Base-by-base conservation (phyloP, 2,797 vertebrate species). In the Mus spretus region DNA sequence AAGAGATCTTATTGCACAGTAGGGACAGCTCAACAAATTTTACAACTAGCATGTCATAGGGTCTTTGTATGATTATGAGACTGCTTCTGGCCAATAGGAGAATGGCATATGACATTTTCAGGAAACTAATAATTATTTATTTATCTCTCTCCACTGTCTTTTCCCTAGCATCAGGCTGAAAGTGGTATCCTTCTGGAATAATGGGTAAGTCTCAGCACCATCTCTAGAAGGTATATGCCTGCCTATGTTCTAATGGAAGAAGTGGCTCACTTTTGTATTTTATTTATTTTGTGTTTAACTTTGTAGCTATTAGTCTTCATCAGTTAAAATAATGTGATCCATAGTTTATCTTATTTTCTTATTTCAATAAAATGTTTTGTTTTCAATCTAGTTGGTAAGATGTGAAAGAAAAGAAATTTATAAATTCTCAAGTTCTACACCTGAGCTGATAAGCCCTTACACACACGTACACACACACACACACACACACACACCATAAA, bases 251-350 rank as follows among this genome's bases (percentile, higher is more conserved):
- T 28, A 34, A 17, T 11, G 3, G 2, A 93, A 22, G n/a, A 87
- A 7, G 14, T 10, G 19, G 19, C 20, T 59, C 28, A 44, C 55
- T 82, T 47, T 12, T 63, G 1, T 31, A 10, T 11, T 77, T 70
- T 37, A 57, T 17, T 95, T 40, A 87, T 79, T 86, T 89, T 81
- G 34, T 86, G 8, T 9, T 47, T 85, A 47, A 85, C 75, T 85
- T 82, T 53, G 6, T 3, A 79, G 40, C 6, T 77, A 20, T 80
- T 67, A 81, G 1, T 26, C 10, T 50, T 87, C 24, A 6, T 14
- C 24, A 44, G 31, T 3, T 53, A 31, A 94, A 31, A 40, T 13
- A n/a, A 67, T 59, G 70, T 4, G 78, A 57, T 40, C 12, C 11
- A 37, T 67, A n/a, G 1, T 92, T 91, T 96, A 22, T 44, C 44